A percentile compares a stretch with the other conserved stretches of the same genome.
These are phyloP conservation scores for Achroia grisella DNA, from an alignment of 1,140 invertebrate genomes.

Conservation along the genomic window DNA sequence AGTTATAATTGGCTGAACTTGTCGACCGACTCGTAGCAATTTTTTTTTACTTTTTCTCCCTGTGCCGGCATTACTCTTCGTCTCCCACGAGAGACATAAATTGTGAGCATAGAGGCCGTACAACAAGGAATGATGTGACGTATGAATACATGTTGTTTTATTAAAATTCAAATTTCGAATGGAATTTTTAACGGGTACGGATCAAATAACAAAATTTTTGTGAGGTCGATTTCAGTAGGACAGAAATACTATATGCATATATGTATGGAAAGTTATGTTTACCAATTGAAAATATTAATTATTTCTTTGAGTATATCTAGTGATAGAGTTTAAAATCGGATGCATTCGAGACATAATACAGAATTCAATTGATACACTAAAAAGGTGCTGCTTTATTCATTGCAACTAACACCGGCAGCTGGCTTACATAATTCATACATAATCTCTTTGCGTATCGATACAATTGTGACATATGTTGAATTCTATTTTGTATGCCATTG, in stretches of 20 bases:
- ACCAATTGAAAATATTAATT: no score
- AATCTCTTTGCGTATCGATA: constrained; percentile 59
- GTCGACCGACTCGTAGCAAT: constrained; percentile 53
- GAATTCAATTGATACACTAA: no score
- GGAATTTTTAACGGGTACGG: constrained; percentile 34
- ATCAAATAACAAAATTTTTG: not conserved
- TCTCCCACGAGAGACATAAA: constrained; percentile 68
- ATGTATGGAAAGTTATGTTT: no score
- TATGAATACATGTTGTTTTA: constrained; percentile 65
- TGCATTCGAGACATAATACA: no score
- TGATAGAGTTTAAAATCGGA: no score
- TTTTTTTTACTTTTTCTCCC: constrained; percentile 59
- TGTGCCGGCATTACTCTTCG: constrained; percentile 66
- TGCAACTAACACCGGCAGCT: constrained; percentile 14
- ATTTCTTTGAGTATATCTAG: no score
- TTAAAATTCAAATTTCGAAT: constrained; percentile 62
- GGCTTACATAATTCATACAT: constrained; percentile 65
- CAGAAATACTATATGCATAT: no score
- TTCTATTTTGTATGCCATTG: constrained; percentile 33
- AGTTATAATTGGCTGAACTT: constrained; percentile 74
- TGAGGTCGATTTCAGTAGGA: no score
- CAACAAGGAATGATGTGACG: constrained; percentile 63
- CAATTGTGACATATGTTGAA: constrained; percentile 57
- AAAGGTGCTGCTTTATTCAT: no score
- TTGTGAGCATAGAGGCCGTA: constrained; percentile 53